Percentiles rank a stretch among this genome's conserved stretches.
Conservation (phyloP, 2,113 vertebrate species). For the Scatophagus argus region DNA sequence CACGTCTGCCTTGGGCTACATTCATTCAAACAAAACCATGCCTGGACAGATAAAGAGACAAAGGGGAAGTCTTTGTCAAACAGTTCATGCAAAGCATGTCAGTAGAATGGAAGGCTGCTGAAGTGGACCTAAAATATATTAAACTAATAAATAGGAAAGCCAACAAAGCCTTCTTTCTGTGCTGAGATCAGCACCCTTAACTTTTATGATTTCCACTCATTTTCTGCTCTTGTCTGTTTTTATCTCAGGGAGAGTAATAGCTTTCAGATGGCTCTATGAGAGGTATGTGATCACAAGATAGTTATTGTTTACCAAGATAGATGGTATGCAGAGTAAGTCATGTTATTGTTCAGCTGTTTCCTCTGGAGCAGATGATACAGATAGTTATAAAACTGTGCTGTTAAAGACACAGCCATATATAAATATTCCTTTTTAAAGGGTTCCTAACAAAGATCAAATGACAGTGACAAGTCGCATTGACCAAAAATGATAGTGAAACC, state of each 20-base stretch:
- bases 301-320: slow-evolving; percentile 41
- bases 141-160: slow-evolving; percentile 73
- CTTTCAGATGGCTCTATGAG: slow-evolving; percentile 70
- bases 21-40: slow-evolving; percentile 34
- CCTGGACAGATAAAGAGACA: slow-evolving; percentile 4
- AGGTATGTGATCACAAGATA: slow-evolving; percentile 30
- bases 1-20: slow-evolving; percentile 4
- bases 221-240: slow-evolving; percentile 27
- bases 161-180: slow-evolving; percentile 36
- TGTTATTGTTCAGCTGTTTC: slow-evolving; percentile 29
- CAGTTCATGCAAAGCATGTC: slow-evolving; percentile 49
- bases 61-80: slow-evolving; percentile 35
- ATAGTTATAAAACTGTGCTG: slow-evolving; percentile 31
- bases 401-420: slow-evolving; percentile 28
- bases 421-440: slow-evolving; percentile 18
- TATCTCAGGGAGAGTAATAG: slow-evolving; percentile 56
- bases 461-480: slow-evolving; percentile 18
- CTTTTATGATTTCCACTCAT: slow-evolving; percentile 58
- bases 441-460: slow-evolving; percentile 8
- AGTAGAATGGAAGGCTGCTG: slow-evolving; percentile 47
- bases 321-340: slow-evolving; percentile 21
- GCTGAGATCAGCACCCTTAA: slow-evolving; percentile 60
- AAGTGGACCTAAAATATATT: slow-evolving; percentile 63
- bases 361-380: slow-evolving; percentile 47
- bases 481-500: background rate